These are phyloP conservation scores for Xestoiulus laeticollis DNA, from an alignment of 2,888 invertebrate genomes.

Conservation along the genomic window DNA sequence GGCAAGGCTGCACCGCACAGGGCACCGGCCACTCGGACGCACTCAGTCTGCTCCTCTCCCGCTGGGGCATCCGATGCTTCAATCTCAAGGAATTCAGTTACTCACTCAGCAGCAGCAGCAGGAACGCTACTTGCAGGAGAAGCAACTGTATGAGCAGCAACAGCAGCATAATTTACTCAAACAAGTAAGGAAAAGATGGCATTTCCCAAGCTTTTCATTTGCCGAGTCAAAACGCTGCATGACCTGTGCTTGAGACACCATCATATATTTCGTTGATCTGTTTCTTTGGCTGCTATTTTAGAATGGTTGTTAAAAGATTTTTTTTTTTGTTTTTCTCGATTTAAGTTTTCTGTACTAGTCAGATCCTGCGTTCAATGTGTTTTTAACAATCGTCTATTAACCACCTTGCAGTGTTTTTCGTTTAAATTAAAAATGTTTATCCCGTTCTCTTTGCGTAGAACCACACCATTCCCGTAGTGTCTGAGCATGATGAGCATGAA, in stretches of 20 bases:
- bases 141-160: slow-evolving; percentile 58
- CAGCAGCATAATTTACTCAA: slow-evolving; percentile 70
- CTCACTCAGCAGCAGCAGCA: slow-evolving; percentile 66
- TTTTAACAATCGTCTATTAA: neutral
- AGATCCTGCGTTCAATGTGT: neutral
- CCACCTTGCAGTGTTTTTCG: neutral
- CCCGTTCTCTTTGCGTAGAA: slow-evolving; percentile 43
- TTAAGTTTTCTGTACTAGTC: neutral
- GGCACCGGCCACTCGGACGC: slow-evolving; percentile 84
- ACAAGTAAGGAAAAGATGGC: slow-evolving; percentile 60
- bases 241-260: neutral
- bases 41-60: slow-evolving; percentile 94
- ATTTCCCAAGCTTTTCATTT: neutral
- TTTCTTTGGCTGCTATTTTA: neutral
- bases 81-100: slow-evolving; percentile 62
- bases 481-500: slow-evolving; percentile 53
- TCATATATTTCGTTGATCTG: neutral
- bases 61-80: slow-evolving; percentile 85
- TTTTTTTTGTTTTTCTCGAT: no score
- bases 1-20: slow-evolving; percentile 71
- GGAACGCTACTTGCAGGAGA: slow-evolving; percentile 69
- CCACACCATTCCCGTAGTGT: slow-evolving; percentile 48
- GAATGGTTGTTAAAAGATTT: neutral
- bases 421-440: neutral
- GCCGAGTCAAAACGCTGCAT: neutral